Evolutionary conservation across 2,888 invertebrate species (phyloP), one percentile per base, ranked within the genome.

Genomic region (Dilophus febrilis): DNA sequence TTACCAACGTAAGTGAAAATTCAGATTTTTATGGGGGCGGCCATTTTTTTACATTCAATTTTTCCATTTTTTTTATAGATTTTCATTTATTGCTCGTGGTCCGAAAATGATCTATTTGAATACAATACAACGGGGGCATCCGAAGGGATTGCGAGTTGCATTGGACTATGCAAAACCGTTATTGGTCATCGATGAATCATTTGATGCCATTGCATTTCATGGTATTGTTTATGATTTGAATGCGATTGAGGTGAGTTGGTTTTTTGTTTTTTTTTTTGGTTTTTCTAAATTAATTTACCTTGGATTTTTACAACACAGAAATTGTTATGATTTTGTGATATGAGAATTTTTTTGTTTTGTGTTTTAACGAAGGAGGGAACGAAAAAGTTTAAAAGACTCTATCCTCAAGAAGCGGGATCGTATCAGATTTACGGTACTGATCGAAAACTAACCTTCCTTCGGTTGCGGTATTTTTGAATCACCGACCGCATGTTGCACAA

Each of bases 101-200:
- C 65, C 79, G 2, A 85, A 86, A 58, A 72, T 87, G 64, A 58
- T 90, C 51, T 87, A 87, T 61, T 71, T 88, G 53, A 91, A 91
- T 63, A 77, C 80, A 17, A 66, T 70, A 4, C 82, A 85, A 50
- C 72, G 91, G 43, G 88, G 87, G 1, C 82, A 87, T 58, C 86
- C 90, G 0, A 72, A 75, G 50, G 90, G 90, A 0, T 65, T 92
- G 32, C 71, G 86, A 39, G 81, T 83, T 3, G 91, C 90, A 4
- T 65, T 71, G 28, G 84, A 88, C 65, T 80, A 85, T 0, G 71
- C 82, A 42, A 73, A 74, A 49, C 83, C 86, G 0, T 67, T 77
- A 33, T 67, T 92, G 19, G 64, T 69, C 40, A 67, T 92, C 14
- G 75, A 83, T 49, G 77, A 74, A 40, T 78, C 77, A 50, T 84